Conservation (phyloP, 2,888 invertebrate genomes). For the Drosophila kanekoi region DNA sequence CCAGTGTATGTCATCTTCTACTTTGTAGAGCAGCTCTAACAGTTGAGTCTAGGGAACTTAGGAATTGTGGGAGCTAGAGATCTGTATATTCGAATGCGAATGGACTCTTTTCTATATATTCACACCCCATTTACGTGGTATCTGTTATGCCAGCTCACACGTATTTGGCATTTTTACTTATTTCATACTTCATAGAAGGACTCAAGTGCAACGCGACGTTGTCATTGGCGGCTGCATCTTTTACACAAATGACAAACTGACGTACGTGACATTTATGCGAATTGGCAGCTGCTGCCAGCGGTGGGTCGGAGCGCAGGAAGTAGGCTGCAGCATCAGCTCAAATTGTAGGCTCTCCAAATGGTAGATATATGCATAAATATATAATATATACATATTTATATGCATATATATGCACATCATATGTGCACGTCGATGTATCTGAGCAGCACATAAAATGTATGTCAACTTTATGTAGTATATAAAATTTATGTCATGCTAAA, state of each 20-base stretch:
- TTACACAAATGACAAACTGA: slow-evolving; percentile 80
- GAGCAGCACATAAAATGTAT: slow-evolving; percentile 64
- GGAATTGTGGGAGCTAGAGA: too few species aligned
- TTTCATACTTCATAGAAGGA: slow-evolving; percentile 29
- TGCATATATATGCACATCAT: slow-evolving; percentile 2
- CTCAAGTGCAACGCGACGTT: slow-evolving; percentile 63
- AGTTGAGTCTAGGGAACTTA: too few species aligned
- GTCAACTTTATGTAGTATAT: slow-evolving; percentile 59
- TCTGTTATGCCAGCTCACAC: neutral
- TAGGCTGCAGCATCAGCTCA: slow-evolving; percentile 17
- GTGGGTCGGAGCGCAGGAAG: slow-evolving; percentile 4
- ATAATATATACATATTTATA: slow-evolving; percentile 5
- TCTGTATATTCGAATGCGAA: too few species aligned
- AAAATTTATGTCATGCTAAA: slow-evolving; percentile 73
- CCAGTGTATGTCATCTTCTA: too few species aligned
- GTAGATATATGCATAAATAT: slow-evolving; percentile 9
- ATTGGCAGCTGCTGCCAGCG: slow-evolving; percentile 71
- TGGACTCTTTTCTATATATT: too few species aligned
- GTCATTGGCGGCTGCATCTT: slow-evolving; percentile 61
- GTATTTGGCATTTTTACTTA: neutral
- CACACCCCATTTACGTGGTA: slow-evolving; percentile 4
- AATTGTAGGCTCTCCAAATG: slow-evolving; percentile 53
- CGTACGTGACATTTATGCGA: slow-evolving; percentile 85
- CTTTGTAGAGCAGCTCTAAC: too few species aligned
- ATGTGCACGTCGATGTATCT: slow-evolving; percentile 23